A percentile compares a stretch with the other conserved stretches of the same genome.
These are phyloP conservation scores for Gymnoscopelus microlampas DNA, from an alignment of 2,797 vertebrate species.

Conservation along the genomic window DNA sequence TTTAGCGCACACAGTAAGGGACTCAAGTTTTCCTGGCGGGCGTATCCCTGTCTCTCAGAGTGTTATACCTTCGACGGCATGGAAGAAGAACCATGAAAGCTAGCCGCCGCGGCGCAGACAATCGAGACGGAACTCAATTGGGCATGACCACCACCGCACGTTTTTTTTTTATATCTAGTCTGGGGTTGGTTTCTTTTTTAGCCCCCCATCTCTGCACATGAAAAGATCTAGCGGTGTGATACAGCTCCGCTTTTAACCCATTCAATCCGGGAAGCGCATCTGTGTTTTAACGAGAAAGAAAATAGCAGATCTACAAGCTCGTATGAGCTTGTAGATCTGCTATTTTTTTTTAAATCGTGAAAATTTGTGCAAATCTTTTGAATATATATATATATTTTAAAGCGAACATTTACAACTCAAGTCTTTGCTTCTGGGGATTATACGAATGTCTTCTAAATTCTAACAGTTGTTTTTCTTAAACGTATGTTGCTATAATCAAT, in stretches of 20 bases:
- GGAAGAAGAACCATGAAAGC: slow-evolving; percentile 30
- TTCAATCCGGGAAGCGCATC: no score
- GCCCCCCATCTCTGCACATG: slow-evolving; percentile 14
- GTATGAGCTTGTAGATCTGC: no score
- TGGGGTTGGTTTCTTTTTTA: slow-evolving; percentile 40
- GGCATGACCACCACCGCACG: slow-evolving; percentile 29
- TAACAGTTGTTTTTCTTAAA: no score
- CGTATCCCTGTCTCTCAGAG: slow-evolving; percentile 8
- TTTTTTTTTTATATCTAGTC: slow-evolving; percentile 33
- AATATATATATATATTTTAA: no score
- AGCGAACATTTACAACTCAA: no score
- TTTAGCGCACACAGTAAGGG: slow-evolving; percentile 22
- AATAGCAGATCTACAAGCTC: no score
- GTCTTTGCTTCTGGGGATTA: no score
- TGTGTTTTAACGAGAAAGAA: no score
- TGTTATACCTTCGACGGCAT: neutral
- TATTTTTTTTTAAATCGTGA: no score
- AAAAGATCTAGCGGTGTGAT: slow-evolving; percentile 23
- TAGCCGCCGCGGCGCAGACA: slow-evolving; percentile 5
- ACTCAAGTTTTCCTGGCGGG: slow-evolving; percentile 20
- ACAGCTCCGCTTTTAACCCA: slow-evolving; percentile 24
- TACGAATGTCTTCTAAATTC: no score
- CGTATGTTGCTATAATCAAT: no score
- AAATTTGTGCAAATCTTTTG: no score
- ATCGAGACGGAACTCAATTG: slow-evolving; percentile 45